These are phyloP conservation scores for Megaustenia siamemsis DNA, from an alignment of 2,888 invertebrate species.

Conservation along the genomic window DNA sequence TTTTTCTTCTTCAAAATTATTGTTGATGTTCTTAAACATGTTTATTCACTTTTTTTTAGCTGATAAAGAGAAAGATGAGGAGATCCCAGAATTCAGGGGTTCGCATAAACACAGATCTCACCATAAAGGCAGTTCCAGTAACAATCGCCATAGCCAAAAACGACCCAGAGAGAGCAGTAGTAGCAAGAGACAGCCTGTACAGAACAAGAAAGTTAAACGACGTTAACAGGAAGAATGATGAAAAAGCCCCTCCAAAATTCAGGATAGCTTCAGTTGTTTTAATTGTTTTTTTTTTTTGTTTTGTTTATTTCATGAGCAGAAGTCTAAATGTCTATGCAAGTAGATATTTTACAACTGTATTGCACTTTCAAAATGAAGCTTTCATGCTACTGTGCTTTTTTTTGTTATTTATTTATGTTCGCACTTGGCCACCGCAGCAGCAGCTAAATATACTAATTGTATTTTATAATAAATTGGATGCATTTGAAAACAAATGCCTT, in stretches of 20 bases:
- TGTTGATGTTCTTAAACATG: no score
- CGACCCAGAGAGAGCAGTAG: conserved; percentile 33
- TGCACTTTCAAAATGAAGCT: no score
- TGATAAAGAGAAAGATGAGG: conserved; percentile 57
- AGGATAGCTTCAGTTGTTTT: background rate
- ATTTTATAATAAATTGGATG: no score
- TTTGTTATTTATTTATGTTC: no score
- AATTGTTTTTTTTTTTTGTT: no score
- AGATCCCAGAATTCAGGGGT: conserved; percentile 59
- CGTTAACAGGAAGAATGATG: conserved; percentile 1
- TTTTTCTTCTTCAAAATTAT: no score
- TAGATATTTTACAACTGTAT: background rate
- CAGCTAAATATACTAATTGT: no score
- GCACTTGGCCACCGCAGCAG: no score
- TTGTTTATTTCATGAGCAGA: background rate
- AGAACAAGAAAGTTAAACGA: conserved; percentile 58
- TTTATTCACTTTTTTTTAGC: conserved; percentile 50
- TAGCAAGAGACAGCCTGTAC: conserved; percentile 36
- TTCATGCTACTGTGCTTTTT: no score
- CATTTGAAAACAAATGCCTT: no score
- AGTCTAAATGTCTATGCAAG: background rate
- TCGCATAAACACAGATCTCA: conserved; percentile 47
- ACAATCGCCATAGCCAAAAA: conserved; percentile 36
- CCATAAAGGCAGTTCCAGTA: conserved; percentile 20
- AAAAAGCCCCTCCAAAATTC: background rate